Conservation (phyloP, 2,797 vertebrate genomes). For the Acridotheres tristis region DNA sequence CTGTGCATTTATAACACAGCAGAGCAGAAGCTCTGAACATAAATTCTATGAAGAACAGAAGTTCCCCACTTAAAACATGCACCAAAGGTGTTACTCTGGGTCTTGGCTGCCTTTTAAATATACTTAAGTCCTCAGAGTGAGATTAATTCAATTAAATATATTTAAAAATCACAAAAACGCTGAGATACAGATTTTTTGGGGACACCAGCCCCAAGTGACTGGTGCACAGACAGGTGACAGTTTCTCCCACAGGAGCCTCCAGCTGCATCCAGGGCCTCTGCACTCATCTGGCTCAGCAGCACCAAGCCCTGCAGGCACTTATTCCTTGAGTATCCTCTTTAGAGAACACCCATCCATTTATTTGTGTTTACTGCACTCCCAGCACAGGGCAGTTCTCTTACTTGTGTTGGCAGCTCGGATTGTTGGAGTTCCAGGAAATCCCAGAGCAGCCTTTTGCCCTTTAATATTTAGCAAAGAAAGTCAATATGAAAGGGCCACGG, state of each 20-base stretch:
- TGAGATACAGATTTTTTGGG: not conserved
- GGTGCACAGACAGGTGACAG: accelerated
- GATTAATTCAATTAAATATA: not conserved
- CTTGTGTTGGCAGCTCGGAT: not conserved
- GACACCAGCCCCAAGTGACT: not conserved
- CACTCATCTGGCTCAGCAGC: not conserved
- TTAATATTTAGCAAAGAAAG: conserved; percentile 37
- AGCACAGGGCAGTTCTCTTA: not conserved
- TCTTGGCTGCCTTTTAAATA: not conserved
- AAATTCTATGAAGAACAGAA: not conserved
- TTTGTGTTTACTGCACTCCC: not conserved
- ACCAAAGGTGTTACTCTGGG: not conserved
- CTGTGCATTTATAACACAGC: not conserved
- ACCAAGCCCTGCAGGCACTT: not conserved
- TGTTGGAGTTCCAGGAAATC: conserved; percentile 15
- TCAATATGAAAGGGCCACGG: not conserved
- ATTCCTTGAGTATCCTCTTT: not conserved
- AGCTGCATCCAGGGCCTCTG: accelerated
- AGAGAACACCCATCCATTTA: not conserved
- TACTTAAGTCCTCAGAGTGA: not conserved
- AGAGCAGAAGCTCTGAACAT: not conserved
- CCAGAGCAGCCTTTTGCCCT: not conserved
- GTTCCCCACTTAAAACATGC: not conserved
- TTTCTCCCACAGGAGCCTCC: not conserved
- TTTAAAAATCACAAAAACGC: not conserved